Conservation (phyloP, 2,888 invertebrate species). For the Melieria crassipennis region DNA sequence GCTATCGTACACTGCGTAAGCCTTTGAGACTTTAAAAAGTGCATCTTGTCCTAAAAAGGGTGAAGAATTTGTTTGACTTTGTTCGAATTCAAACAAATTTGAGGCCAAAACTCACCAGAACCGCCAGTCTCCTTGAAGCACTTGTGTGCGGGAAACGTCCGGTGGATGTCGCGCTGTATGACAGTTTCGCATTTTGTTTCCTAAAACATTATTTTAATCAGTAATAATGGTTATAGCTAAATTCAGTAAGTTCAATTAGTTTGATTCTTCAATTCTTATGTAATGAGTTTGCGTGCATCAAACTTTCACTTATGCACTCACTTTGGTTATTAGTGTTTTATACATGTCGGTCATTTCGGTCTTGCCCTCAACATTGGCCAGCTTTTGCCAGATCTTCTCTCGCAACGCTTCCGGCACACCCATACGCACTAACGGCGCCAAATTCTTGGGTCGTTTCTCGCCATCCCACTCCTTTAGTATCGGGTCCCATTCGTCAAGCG, state of each 20-base stretch:
- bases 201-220: conserved; percentile 67
- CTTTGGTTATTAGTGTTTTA: conserved; percentile 85
- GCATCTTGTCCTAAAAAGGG: conserved; percentile 89
- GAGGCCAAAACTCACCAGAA: conserved; percentile 49
- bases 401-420: conserved; percentile 97
- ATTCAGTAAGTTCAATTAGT: too few relatives aligned
- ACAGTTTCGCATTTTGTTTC: conserved; percentile 95
- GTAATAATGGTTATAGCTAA: background rate
- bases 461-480: conserved; percentile 80
- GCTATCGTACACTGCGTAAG: conserved; percentile 95
- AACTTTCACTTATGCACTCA: conserved; percentile 69
- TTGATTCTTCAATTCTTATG: background rate
- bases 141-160: conserved; percentile 99
- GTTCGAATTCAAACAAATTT: conserved; percentile 14
- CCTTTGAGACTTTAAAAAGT: conserved; percentile 93
- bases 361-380: conserved; percentile 87
- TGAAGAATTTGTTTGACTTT: background rate
- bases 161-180: conserved; percentile 94
- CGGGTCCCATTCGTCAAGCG: conserved; percentile 93
- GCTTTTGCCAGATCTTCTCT: conserved; percentile 97
- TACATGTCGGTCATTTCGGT: conserved; percentile 91
- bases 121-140: conserved; percentile 97
- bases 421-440: conserved; percentile 80
- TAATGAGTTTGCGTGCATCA: background rate
- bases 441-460: conserved; percentile 79